A percentile compares a stretch with the other conserved stretches of the same genome.
Conservation (phyloP, 2,888 invertebrate genomes). For the Sclerodermus sp. region DNA sequence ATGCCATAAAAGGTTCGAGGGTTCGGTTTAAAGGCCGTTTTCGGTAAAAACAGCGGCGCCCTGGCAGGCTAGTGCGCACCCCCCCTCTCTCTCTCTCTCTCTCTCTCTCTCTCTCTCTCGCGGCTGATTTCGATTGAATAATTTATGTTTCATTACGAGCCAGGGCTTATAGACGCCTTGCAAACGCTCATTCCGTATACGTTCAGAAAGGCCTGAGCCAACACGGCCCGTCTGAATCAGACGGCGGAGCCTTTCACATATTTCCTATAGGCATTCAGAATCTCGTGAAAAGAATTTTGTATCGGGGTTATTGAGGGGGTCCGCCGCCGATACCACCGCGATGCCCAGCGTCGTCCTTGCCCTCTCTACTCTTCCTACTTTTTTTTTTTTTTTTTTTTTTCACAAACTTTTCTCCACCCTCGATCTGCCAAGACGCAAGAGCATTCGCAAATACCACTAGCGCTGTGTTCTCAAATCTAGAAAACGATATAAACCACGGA, state of each 20-base stretch:
- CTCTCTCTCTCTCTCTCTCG: too few relatives aligned
- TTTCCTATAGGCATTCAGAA: constrained; percentile 55
- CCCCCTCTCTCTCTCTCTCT: too few relatives aligned
- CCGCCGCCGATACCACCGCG: constrained; percentile 28
- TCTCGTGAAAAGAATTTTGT: constrained; percentile 53
- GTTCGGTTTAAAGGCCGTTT: constrained; percentile 44
- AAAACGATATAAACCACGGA: too few relatives aligned
- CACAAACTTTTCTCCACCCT: constrained; percentile 11
- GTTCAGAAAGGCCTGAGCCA: constrained; percentile 52
- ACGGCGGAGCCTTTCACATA: constrained; percentile 50
- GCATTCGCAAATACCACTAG: constrained; percentile 20
- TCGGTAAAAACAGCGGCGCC: constrained; percentile 26
- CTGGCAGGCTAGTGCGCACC: constrained; percentile 9
- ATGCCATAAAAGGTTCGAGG: constrained; percentile 23
- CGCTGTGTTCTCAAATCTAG: constrained; percentile 27
- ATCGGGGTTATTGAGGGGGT: constrained; percentile 50
- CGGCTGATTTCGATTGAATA: constrained; percentile 59
- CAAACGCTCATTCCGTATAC: constrained; percentile 54
- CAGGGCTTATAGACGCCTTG: constrained; percentile 56
- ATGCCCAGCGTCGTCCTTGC: constrained; percentile 15
- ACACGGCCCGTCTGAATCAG: constrained; percentile 41
- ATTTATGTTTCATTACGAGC: constrained; percentile 58
- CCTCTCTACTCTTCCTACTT: constrained; percentile 5
- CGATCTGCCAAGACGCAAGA: neutral
- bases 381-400: too few relatives aligned